Base-by-base conservation (phyloP, 2,797 vertebrate species). In the Pseudomugil tenellus region DNA sequence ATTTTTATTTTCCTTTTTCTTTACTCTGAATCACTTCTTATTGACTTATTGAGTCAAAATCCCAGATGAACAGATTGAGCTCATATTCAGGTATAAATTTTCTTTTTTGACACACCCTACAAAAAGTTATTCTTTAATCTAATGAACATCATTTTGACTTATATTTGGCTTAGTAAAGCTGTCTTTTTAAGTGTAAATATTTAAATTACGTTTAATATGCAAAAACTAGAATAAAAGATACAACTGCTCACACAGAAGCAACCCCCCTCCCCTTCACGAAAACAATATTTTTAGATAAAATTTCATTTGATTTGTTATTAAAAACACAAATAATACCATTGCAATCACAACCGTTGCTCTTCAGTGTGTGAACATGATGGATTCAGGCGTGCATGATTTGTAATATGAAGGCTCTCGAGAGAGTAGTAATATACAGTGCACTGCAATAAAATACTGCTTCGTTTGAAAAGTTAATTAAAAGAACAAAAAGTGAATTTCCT, bases 11-110 rank as follows among this genome's bases (percentile, higher is more conserved):
- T 13, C n/a, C n/a, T 37, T 34, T 31, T 9, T 11, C 4, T 6
- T 12, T 34, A 31, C 26, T 34, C 16, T 41, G 43, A 68, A 67
- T 43, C 23, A 56, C 41, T 79, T 58, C 58, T 25, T 52, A 56
- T 29, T 29, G 73, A 85, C 74, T 58, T 65, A 77, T 34, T 73
- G 68, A 70, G 58, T 74, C 34, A 35, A 57, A 68, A 64, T 74
- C 67, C 71, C 56, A 49, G 25, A 25, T 4, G 6, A 72, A 74
- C 70, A 70, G 29, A n/a, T 3, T 63, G 16, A 23, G 39, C 34
- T 76, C 63, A 68, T 28, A 58, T 21, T 21, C 14, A 51, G 29
- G 2, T 59, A 81, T 32, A 74, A 72, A 75, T 67, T 34, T 25
- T 0, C 12, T 0, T 4, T 31, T 26, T 2, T 26, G 1, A 6